phyloP scores from a whole-genome alignment of 2,113 vertebrate species.

The Phoenicopterus ruber region DNA sequence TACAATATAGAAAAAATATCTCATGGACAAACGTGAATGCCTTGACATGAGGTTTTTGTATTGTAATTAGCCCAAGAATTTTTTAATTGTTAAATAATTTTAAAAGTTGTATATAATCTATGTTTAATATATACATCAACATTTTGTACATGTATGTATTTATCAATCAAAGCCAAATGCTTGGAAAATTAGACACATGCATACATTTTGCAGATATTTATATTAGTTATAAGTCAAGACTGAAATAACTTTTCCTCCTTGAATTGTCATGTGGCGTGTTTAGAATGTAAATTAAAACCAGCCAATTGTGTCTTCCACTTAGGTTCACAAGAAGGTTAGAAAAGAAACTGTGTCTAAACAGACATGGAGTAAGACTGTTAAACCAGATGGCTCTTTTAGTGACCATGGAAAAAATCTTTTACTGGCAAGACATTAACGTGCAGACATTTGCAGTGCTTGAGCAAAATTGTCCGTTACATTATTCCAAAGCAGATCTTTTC shows the following conservation, averaged over 20 bases:
- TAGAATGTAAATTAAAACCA: constrained; percentile 65
- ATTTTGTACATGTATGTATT: not conserved
- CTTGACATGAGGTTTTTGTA: not conserved
- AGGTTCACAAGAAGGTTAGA: constrained; percentile 49
- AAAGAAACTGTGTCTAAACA: constrained; percentile 40
- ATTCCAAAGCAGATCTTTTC: not conserved
- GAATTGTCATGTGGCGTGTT: constrained; percentile 22
- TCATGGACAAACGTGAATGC: not conserved
- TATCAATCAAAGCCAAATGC: not conserved
- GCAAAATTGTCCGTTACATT: not conserved
- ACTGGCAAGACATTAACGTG: not conserved
- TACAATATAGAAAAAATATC: constrained; percentile 26
- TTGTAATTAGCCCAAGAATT: not conserved
- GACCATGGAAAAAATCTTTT: constrained; percentile 5
- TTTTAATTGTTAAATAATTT: constrained; percentile 5
- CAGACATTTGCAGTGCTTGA: not conserved
- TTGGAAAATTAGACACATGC: not conserved
- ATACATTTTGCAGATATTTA: constrained; percentile 20
- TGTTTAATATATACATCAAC: not conserved
- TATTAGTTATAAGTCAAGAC: constrained; percentile 34
- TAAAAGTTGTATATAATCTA: not conserved
- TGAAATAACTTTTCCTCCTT: constrained; percentile 47
- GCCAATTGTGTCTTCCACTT: constrained; percentile 20
- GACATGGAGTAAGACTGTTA: not conserved
- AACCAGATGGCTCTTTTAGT: constrained; percentile 15